A percentile compares a stretch with the other conserved stretches of the same genome.
Evolutionary conservation across 2,113 vertebrate species (phyloP).

Genomic region (Columba livia): DNA sequence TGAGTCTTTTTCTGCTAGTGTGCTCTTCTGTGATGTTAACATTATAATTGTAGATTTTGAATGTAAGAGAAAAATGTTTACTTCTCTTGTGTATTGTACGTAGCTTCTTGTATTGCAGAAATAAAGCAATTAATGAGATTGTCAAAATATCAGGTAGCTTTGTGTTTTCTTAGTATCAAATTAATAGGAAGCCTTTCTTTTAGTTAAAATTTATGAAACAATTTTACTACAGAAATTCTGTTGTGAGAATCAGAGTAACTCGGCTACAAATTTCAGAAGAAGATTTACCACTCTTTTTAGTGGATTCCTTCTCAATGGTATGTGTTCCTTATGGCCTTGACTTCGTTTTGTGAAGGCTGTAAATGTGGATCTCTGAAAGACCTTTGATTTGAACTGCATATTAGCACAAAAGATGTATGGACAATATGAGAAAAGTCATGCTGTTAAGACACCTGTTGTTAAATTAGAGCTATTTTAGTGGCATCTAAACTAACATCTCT

Average conservation of each 20-base stretch:
- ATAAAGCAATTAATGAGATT: background rate
- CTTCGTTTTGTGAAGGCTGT: background rate
- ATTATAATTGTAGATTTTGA: background rate
- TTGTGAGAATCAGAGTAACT: background rate
- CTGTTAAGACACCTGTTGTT: background rate
- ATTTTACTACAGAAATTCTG: background rate
- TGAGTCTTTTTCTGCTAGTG: background rate
- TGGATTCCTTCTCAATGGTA: background rate
- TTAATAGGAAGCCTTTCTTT: background rate
- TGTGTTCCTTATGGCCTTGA: background rate
- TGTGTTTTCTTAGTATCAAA: background rate
- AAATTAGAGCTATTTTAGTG: background rate
- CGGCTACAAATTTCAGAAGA: background rate
- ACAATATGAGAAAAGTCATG: background rate
- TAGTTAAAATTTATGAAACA: background rate
- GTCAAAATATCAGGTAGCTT: background rate
- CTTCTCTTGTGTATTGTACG: background rate
- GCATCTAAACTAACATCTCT: background rate
- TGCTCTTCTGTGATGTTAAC: background rate
- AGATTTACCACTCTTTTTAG: background rate
- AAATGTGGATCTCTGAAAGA: background rate
- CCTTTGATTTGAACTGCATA: background rate
- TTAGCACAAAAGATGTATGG: background rate
- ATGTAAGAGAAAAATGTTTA: background rate
- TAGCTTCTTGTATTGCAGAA: background rate